Base-by-base conservation (phyloP, 2,888 invertebrate genomes). In the Agriopis marginaria region DNA sequence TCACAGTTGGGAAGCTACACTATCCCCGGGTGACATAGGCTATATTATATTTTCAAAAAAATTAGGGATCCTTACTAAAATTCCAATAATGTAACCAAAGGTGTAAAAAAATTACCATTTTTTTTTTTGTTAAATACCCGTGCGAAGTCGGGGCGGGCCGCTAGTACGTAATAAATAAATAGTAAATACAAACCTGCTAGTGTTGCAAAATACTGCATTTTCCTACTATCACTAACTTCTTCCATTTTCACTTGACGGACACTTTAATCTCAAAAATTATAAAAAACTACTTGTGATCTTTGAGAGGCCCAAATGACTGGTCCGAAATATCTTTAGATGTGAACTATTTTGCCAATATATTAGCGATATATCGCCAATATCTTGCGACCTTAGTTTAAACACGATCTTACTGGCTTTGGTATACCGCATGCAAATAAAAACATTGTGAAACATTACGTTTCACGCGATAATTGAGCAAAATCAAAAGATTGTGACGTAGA, bases 151-250 rank as follows among this genome's bases (percentile, higher is more conserved):
- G n/a, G n/a, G n/a, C n/a, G n/a, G n/a, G n/a, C n/a, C n/a, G n/a
- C n/a, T n/a, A n/a, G n/a, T n/a, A n/a, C n/a, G n/a, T n/a, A n/a
- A n/a, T n/a, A n/a, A n/a, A n/a, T n/a, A n/a, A n/a, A n/a, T n/a
- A 17, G 42, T 12, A 12, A 40, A 58, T 56, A 72, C 78, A 79
- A 68, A 83, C 83, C 81, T 12, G 81, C 79, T n/a, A 83, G 75
- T 11, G 81, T 76, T 17, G 76, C 76, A 39, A 82, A 70, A 69
- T 80, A 84, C 72, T 84, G 84, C 65, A 80, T 75, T 74, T 71
- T 78, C 42, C 77, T 76, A 58, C 75, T 73, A 12, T 63, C 65
- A 63, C 75, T 77, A 0, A 65, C 69, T 56, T 74, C 75, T 62
- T 78, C 77, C 80, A 80, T 78, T 71, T 68, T 72, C 32, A 61